Base-by-base conservation (phyloP, 2,888 invertebrate species). In the Melieria crassipennis region DNA sequence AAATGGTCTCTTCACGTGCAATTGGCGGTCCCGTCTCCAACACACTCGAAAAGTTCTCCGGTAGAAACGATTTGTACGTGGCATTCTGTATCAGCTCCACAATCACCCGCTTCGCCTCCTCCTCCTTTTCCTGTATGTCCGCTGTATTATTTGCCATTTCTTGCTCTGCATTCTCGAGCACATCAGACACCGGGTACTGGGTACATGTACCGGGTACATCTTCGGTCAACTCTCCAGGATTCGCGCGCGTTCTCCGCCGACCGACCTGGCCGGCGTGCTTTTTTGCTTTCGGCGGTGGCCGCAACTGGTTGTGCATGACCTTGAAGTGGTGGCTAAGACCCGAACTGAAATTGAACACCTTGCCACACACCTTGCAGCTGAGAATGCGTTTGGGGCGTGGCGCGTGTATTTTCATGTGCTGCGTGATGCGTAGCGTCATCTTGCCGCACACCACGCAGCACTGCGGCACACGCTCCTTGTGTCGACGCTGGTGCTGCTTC, bases 331-430 rank as follows among this genome's bases (percentile, higher is more conserved):
- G 78, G 46, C 78, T 78, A 3, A 78, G 67, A 0, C 76, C 77
- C 5, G 78, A 78, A 67, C 77, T 78, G 46, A 77, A 78, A 66
- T 77, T 76, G 65, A 78, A 78, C 5, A 75, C 72, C 73, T 77
- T 77, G 5, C 77, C 77, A 69, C 78, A 78, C 9, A 73, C 75
- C 0, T 76, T 73, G 69, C 78, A 78, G n/a, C 70, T 73, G 4
- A 77, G 70, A 47, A 78, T 52, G 30, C 76, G 75, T 57, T 75
- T 76, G 0, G 78, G 78, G 0, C 78, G 74, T 5, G 78, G 78
- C 7, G 76, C 75, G 69, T 78, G 78, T 7, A 77, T 78, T 70
- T 77, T 77, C 78, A 78, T 78, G 63, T 78, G 78, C 13, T 78
- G 78, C 6, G 77, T 76, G 56, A 78, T 76, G n/a, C 78, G 76